phyloP scores from a whole-genome alignment of 2,797 vertebrate species.

The Peromyscus nudipes region DNA sequence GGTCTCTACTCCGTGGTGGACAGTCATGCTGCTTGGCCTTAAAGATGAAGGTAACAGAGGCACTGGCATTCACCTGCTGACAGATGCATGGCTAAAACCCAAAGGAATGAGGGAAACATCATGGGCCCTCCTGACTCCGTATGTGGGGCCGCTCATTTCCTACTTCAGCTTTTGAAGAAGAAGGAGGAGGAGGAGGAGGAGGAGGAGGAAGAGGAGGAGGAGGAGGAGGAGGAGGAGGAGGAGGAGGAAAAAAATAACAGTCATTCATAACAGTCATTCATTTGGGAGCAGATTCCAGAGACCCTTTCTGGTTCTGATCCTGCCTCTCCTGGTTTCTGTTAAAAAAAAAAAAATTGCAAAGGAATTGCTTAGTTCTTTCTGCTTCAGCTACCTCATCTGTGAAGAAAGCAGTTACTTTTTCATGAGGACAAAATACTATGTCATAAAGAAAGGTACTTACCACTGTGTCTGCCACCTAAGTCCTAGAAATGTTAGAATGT shows the following conservation, averaged over 20 bases:
- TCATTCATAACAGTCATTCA: background rate
- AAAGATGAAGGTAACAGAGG: background rate
- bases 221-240: too few species aligned
- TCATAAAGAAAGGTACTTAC: background rate
- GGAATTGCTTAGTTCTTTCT: background rate
- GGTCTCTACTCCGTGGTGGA: background rate
- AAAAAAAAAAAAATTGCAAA: background rate
- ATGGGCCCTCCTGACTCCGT: accelerated
- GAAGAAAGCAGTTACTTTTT: background rate
- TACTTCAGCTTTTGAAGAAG: background rate
- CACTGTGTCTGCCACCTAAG: background rate
- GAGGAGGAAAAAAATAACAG: background rate
- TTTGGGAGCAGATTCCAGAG: background rate
- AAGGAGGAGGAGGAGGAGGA: background rate
- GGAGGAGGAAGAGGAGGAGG: too few species aligned
- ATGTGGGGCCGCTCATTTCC: background rate
- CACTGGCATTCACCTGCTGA: background rate
- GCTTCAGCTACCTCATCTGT: background rate
- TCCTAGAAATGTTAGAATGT: background rate
- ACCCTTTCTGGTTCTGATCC: background rate
- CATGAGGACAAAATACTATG: background rate
- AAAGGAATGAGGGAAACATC: background rate
- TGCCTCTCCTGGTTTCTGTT: background rate
- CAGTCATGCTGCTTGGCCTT: background rate
- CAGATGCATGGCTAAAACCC: too few species aligned